Conservation (phyloP, 2,888 invertebrate species). For the Yponomeuta evonymella region DNA sequence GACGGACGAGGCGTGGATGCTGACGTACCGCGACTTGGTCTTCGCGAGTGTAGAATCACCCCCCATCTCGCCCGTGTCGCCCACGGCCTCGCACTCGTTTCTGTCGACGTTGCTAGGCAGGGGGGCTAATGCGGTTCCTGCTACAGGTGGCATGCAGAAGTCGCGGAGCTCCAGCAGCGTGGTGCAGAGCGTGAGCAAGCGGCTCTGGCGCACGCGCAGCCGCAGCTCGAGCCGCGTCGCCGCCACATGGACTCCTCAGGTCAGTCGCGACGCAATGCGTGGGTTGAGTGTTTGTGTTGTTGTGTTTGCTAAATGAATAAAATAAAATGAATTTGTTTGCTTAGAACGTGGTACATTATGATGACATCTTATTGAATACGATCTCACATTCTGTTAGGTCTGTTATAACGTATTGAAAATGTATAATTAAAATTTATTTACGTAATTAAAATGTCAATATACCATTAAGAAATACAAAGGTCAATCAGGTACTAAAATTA, state of each 20-base stretch:
- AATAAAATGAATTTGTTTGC: no score
- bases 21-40: slow-evolving; percentile 59
- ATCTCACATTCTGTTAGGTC: no score
- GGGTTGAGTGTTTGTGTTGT: not conserved
- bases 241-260: slow-evolving; percentile 90
- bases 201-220: slow-evolving; percentile 89
- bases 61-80: slow-evolving; percentile 61
- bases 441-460: no score
- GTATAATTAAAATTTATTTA: no score
- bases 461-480: no score
- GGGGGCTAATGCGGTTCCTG: slow-evolving; percentile 29
- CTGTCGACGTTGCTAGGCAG: slow-evolving; percentile 56
- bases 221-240: slow-evolving; percentile 84
- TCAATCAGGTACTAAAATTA: no score
- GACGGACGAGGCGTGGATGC: slow-evolving; percentile 85
- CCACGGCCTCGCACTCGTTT: slow-evolving; percentile 59
- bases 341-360: no score
- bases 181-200: slow-evolving; percentile 89
- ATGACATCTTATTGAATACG: no score
- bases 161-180: slow-evolving; percentile 92
- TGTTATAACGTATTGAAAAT: no score
- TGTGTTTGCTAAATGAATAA: no score
- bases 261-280: slow-evolving; percentile 66
- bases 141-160: slow-evolving; percentile 89
- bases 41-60: slow-evolving; percentile 57